Evolutionary conservation across 2,113 vertebrate genomes (phyloP), one percentile per base, ranked within the genome.

Genomic region (Tragelaphus imberbis): DNA sequence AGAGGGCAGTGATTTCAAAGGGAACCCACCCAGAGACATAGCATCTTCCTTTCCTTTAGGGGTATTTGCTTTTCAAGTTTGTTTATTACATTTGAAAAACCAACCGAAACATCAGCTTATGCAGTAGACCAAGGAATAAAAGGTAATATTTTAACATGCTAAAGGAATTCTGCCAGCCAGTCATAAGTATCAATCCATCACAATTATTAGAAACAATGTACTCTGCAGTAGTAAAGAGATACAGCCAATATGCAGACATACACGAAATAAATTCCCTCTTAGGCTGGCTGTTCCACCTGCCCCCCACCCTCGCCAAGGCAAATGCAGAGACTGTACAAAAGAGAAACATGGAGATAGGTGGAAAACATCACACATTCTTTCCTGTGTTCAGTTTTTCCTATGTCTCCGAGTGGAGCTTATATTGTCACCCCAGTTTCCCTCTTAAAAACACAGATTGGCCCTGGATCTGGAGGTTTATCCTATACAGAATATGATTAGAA

Each of bases 161-260:
- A 93, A 97, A 95, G 65, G 96, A 97, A 97, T 97, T 85, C 95
- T 97, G 97, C 90, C 93, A 97, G 94, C 89, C 91, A 95, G 90
- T 97, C 95, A 63, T 97, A 25, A 96, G 93, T 95, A 94, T 96
- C 96, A 88, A n/a, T 91, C 90, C 96, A 86, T 97, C 97, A 97
- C 95, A 97, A 97, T 90, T 97, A 97, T 98, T 93, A 68, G 97
- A 97, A 97, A 98, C 97, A 49, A 51, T 82, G 86, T 87, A 14
- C 33, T 91, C 33, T 30, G 86, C 58, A 71, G 95, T 49, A 95
- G 94, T 94, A 89, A 97, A 97, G 96, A 98, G 96, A 97, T 84
- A 85, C 36, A 92, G 95, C 96, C 96, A 95, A 88, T 94, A 61
- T 87, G 82, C 93, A 92, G 89, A 93, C 94, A 68, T 27, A 44